Evolutionary conservation across 1,140 invertebrate genomes (phyloP).

Genomic region (Drosophila lowei): DNA sequence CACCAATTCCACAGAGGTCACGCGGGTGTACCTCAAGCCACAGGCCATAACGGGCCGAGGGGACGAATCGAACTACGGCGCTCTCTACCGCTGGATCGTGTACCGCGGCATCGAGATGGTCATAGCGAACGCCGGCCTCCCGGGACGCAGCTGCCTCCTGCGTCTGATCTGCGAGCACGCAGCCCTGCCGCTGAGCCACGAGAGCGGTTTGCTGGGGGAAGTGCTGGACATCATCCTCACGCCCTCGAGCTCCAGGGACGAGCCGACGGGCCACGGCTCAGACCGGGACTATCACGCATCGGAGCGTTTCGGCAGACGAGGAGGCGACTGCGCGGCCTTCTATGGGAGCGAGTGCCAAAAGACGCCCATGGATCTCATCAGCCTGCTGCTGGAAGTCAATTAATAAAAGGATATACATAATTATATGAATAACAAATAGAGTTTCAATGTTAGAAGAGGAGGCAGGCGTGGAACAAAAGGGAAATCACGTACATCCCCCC

Average conservation of each 20-base stretch:
- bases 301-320: constrained; percentile 52
- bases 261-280: constrained; percentile 19
- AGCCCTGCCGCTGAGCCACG: constrained; percentile 86
- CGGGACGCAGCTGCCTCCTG: constrained; percentile 88
- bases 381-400: constrained; percentile 46
- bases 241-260: constrained; percentile 59
- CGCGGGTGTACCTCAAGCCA: constrained; percentile 61
- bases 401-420: constrained; percentile 21
- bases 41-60: constrained; percentile 55
- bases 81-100: constrained; percentile 74
- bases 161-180: constrained; percentile 90
- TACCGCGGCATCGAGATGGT: constrained; percentile 75
- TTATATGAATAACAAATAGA: no score
- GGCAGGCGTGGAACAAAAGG: background rate
- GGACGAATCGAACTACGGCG: constrained; percentile 24
- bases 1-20: constrained; percentile 59
- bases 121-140: constrained; percentile 84
- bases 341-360: constrained; percentile 45
- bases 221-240: constrained; percentile 88
- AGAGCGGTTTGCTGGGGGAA: constrained; percentile 87
- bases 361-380: constrained; percentile 59
- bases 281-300: constrained; percentile 53
- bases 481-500: constrained; percentile 40
- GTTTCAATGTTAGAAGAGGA: background rate
- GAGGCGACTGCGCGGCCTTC: constrained; percentile 45